Percentiles rank a stretch among this genome's conserved stretches.
These are phyloP conservation scores for Laticauda colubrina DNA, from an alignment of 2,113 vertebrate species.

Conservation along the genomic window DNA sequence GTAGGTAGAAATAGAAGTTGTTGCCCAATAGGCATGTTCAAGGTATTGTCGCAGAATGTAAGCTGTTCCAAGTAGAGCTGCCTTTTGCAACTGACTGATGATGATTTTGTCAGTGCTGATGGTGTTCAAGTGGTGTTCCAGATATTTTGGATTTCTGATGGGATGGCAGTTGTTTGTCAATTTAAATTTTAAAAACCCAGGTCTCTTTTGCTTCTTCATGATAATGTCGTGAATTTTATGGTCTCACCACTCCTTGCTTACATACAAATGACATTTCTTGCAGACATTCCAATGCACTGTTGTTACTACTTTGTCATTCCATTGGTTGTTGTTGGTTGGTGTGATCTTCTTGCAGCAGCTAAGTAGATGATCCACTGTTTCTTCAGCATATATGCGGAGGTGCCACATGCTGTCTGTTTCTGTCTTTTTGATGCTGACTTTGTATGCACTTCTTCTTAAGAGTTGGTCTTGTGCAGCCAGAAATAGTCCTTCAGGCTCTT, in stretches of 20 bases:
- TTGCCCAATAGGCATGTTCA: no score
- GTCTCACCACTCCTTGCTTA: no score
- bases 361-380: neutral
- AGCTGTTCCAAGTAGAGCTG: neutral
- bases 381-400: no score
- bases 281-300: neutral
- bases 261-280: neutral
- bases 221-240: no score
- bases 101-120: neutral
- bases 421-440: no score
- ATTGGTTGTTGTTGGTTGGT: neutral
- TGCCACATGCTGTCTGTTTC: no score
- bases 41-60: no score
- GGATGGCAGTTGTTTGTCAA: no score
- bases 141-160: neutral
- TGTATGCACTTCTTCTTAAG: neutral
- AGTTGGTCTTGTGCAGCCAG: neutral
- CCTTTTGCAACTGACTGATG: neutral
- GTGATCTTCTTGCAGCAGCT: neutral
- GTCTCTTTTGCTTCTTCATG: no score
- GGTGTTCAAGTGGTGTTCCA: neutral
- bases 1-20: no score
- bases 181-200: no score
- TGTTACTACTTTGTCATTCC: neutral
- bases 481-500: no score